Base-by-base conservation (phyloP, 2,888 invertebrate genomes). In the Ennomos fuscantarius region DNA sequence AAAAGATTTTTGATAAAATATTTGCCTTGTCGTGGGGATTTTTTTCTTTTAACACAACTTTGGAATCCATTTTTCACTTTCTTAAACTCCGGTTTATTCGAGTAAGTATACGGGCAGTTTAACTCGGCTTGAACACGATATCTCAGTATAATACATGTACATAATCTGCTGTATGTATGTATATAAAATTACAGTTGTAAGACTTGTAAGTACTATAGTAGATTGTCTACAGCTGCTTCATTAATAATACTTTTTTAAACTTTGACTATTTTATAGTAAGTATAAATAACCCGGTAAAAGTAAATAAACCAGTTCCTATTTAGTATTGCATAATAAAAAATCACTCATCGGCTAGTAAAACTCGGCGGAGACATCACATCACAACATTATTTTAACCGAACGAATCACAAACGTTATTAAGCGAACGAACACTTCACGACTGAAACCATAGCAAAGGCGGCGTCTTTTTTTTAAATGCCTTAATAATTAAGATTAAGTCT, bases 1-100 rank as follows among this genome's bases (percentile, higher is more conserved):
- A 93, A 72, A 94, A 86, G 64, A 94, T 79, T 83, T 92, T 94
- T 9, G 94, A 94, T 15, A 95, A 56, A 43, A 93, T 73, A 79
- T 94, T 95, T 0, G 95, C 93, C 50, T 83, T 88, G 36, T 91
- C 88, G 68, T 93, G 91, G 0, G 95, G 95, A 81, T 94, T 95
- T 53, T 93, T 93, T 69, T 94, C 93, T 55, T 93, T 91, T 63
- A 94, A 86, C 70, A 93, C 93, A 63, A 93, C 93, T 76, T 93
- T 94, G 46, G 93, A 93, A 76, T 95, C 94, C 95, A 95, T 95
- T 10, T 56, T 73, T 79, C 49, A 63, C 47, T 56, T 37, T 43
- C 33, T 50, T 37, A 44, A 52, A 42, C 47, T 55, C 49, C 48
- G 47, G 53, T 59, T 12, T 47, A 34, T 12, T 32, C 8, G 3